Base-by-base conservation (phyloP, 2,797 vertebrate genomes). In the Danio jaintianensis region DNA sequence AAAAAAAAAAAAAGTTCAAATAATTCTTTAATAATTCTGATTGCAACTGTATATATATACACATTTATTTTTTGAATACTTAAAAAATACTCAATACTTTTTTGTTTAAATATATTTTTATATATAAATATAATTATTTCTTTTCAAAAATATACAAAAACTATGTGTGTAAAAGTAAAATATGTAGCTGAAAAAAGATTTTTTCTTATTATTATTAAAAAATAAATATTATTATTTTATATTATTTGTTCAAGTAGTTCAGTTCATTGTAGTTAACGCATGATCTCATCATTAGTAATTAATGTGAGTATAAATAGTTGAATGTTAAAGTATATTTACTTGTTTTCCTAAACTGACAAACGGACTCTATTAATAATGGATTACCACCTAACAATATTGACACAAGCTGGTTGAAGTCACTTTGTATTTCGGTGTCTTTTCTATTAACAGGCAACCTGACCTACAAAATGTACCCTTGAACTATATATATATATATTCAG, bases 381-480 rank as follows among this genome's bases (percentile, higher is more conserved):
- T 59, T 61, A 79, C 36, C 47, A 55, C 47, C 16, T 48, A 45
- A 42, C 43, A 75, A 55, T 81, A 55, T 18, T 74, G 62, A 74
- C 75, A 63, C 40, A 75, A 56, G 29, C 16, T 42, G 5, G 64
- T 7, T 59, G 50, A 45, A 40, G 73, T 80, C 78, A 83, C 55
- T 77, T 55, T 36, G 52, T 62, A 56, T 66, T 64, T 45, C 18
- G 20, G 48, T 59, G 70, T 55, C 47, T 78, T 64, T 75, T 53
- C 47, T 74, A 62, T 73, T 63, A 83, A 83, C 52, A 66, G 45
- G 50, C 67, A 43, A 55, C 45, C 63, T 80, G 75, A 84, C 80
- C 84, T 74, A 82, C 53, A 80, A 79, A 82, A 56, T 45, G 63
- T 62, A 77, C 16, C 82, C 50, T 85, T 73, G 68, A 79, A 68